Conservation (phyloP, 2,113 vertebrate species). For the Cololabis saira region DNA sequence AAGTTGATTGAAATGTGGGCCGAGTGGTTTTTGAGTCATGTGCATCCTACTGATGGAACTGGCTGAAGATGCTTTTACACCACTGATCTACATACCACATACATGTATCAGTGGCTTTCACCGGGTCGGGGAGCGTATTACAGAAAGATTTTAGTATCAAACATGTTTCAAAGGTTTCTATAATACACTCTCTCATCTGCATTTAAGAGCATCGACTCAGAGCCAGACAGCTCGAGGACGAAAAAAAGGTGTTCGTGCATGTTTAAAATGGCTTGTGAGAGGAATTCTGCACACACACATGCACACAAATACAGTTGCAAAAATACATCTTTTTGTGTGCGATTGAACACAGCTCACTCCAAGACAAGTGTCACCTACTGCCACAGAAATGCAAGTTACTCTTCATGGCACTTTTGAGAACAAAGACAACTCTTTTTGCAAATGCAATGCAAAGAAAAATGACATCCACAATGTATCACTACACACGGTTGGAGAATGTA, state of each 20-base stretch:
- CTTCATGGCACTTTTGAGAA: conserved; percentile 48
- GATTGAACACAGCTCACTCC: conserved; percentile 47
- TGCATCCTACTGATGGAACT: conserved; percentile 58
- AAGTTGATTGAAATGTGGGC: conserved; percentile 67
- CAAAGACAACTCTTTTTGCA: conserved; percentile 52
- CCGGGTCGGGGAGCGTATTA: not conserved
- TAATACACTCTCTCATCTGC: conserved; percentile 16
- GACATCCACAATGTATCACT: conserved; percentile 55
- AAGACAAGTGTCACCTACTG: conserved; percentile 57
- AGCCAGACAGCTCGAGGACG: conserved; percentile 59
- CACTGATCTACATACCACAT: conserved; percentile 9
- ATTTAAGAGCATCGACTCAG: conserved; percentile 39
- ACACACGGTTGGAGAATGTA: conserved; percentile 64
- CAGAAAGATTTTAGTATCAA: not conserved
- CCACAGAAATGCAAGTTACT: conserved; percentile 56
- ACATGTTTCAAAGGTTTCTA: not conserved
- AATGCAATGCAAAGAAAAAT: conserved; percentile 71
- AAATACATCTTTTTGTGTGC: not conserved
- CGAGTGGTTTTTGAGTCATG: conserved; percentile 64
- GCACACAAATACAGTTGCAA: conserved; percentile 1
- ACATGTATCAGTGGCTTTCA: not conserved
- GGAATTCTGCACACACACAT: conserved; percentile 53
- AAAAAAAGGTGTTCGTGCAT: conserved; percentile 61
- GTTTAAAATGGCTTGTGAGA: conserved; percentile 69
- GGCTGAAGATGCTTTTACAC: conserved; percentile 46